These are phyloP conservation scores for Melanchra persicariae DNA, from an alignment of 2,888 invertebrate species.

Conservation along the genomic window DNA sequence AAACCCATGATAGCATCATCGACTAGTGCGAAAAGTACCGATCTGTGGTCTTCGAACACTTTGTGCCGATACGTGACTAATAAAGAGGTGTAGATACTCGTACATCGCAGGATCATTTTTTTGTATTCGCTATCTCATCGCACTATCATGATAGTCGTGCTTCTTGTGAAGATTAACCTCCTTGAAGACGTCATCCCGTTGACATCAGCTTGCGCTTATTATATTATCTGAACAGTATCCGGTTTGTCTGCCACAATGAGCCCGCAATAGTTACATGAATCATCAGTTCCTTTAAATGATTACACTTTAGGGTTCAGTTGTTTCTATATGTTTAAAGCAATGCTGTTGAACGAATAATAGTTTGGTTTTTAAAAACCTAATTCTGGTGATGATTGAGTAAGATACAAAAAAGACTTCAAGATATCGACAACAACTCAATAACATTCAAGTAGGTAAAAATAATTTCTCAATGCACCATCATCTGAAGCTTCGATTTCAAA, in stretches of 20 bases:
- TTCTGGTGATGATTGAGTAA: neutral
- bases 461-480: constrained; percentile 8
- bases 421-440: constrained; percentile 16
- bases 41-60: constrained; percentile 39
- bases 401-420: neutral
- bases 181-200: constrained; percentile 82
- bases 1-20: constrained; percentile 25
- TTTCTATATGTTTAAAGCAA: neutral
- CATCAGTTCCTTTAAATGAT: constrained; percentile 68
- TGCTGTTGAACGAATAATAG: neutral
- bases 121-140: constrained; percentile 58
- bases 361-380: neutral
- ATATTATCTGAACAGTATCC: constrained; percentile 81
- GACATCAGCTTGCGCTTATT: constrained; percentile 83
- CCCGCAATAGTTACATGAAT: constrained; percentile 73
- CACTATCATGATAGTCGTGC: constrained; percentile 69
- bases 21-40: constrained; percentile 25
- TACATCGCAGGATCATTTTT: constrained; percentile 58
- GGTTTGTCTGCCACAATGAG: constrained; percentile 76
- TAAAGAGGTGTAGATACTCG: constrained; percentile 55
- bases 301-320: constrained; percentile 63
- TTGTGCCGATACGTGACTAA: constrained; percentile 59
- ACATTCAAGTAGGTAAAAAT: neutral
- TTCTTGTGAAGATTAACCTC: constrained; percentile 73
- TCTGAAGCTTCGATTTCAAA: constrained; percentile 40